Conservation (phyloP, 2,113 vertebrate genomes). For the Rattus rattus region DNA sequence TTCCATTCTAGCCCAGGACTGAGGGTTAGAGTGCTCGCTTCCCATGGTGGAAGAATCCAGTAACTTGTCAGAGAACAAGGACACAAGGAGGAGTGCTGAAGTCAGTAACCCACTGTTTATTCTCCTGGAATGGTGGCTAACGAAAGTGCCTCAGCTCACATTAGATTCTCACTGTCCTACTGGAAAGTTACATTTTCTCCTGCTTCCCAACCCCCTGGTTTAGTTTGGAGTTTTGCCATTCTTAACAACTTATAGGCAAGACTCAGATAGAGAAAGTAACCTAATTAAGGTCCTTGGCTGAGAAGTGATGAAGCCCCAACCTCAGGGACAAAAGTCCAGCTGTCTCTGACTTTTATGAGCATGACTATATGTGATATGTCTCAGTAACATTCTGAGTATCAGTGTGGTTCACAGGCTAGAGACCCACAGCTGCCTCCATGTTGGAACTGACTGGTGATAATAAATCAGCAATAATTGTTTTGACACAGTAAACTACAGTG, state of each 20-base stretch:
- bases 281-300: neutral
- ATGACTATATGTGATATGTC: neutral
- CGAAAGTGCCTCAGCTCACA: no score
- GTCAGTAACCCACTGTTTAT: neutral
- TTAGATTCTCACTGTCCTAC: accelerated
- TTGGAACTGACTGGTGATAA: conserved; percentile 60
- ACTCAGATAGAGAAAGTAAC: neutral
- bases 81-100: neutral
- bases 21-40: neutral
- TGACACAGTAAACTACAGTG: conserved; percentile 26
- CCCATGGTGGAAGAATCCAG: neutral
- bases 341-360: neutral
- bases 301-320: no score
- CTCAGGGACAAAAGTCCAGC: neutral
- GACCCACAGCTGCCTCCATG: neutral
- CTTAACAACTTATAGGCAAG: neutral
- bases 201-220: neutral
- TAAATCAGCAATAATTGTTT: conserved; percentile 56
- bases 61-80: neutral
- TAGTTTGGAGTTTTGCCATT: neutral
- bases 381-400: conserved; percentile 72
- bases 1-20: neutral
- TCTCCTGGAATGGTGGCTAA: neutral
- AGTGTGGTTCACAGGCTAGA: conserved; percentile 45
- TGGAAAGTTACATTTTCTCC: neutral